Conservation (phyloP, 30 jellyfish, hydroid and myxozoan genomes). For the Rhopilema esculentum region DNA sequence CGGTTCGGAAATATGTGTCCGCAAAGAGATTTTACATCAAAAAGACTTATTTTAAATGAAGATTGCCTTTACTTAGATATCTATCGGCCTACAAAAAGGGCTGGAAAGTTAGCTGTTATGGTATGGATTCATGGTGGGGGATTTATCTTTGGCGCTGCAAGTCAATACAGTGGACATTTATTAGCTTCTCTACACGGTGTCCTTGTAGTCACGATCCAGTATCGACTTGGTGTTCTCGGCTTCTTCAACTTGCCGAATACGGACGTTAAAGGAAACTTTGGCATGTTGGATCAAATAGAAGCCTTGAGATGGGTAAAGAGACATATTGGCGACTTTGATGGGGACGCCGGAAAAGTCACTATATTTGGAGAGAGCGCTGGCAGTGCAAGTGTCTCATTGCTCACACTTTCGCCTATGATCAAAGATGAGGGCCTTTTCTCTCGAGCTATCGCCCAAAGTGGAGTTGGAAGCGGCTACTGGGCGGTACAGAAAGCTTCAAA, state of each 20-base stretch:
- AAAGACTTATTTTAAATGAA: background rate
- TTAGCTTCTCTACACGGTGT: slow-evolving; percentile 28
- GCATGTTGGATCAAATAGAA: slow-evolving; percentile 55
- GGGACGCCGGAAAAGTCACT: slow-evolving; percentile 41
- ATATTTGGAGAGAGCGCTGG: slow-evolving; percentile 72
- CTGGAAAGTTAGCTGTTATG: slow-evolving; percentile 29
- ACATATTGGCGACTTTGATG: slow-evolving; percentile 51
- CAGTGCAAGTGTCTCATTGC: slow-evolving; percentile 30
- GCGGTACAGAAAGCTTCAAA: background rate
- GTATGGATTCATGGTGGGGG: slow-evolving; percentile 76
- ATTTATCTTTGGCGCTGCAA: background rate
- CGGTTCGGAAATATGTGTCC: slow-evolving; percentile 27
- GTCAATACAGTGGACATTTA: slow-evolving; percentile 17
- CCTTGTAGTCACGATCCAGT: slow-evolving; percentile 50
- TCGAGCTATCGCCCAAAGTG: slow-evolving; percentile 57
- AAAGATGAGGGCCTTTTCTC: slow-evolving; percentile 31
- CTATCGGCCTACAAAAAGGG: slow-evolving; percentile 6
- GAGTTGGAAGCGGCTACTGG: slow-evolving; percentile 28
- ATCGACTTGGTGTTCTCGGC: slow-evolving; percentile 71
- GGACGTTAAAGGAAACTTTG: slow-evolving; percentile 38
- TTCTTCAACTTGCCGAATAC: slow-evolving; percentile 54
- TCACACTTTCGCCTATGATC: slow-evolving; percentile 47
- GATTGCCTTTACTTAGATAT: background rate
- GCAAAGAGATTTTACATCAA: background rate
- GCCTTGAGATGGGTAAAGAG: slow-evolving; percentile 62